These are phyloP conservation scores for Myotis daubentonii DNA, from an alignment of 2,797 vertebrate genomes.

Conservation along the genomic window DNA sequence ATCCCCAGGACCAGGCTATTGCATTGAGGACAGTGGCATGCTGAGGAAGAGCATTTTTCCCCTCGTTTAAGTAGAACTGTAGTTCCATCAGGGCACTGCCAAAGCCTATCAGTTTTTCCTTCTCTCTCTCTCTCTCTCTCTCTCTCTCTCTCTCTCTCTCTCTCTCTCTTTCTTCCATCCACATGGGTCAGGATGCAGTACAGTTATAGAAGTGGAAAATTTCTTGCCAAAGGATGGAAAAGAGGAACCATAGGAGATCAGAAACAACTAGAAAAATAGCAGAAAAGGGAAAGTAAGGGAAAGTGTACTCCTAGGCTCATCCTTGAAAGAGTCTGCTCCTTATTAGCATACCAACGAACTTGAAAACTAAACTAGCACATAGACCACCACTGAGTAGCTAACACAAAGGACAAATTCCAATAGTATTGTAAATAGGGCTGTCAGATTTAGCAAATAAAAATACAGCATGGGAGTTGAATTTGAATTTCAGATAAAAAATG, in stretches of 20 bases:
- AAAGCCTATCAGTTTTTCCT: background rate
- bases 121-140: background rate
- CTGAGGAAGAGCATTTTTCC: background rate
- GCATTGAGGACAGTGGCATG: background rate
- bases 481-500: background rate
- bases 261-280: background rate
- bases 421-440: background rate
- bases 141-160: background rate
- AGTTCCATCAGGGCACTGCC: background rate
- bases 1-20: background rate
- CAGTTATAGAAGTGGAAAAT: background rate
- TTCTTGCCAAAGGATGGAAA: background rate
- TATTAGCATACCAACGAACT: background rate
- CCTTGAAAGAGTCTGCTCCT: background rate
- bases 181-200: background rate
- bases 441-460: conserved; percentile 22
- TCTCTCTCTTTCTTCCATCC: background rate
- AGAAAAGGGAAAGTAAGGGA: background rate
- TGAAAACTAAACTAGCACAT: background rate
- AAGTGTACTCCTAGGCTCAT: background rate
- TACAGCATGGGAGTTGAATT: background rate
- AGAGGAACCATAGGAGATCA: background rate
- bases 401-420: background rate
- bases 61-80: background rate
- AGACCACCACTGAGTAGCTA: background rate